Conservation (phyloP, 1,140 invertebrate species). For the Rhagoletis zephyria region DNA sequence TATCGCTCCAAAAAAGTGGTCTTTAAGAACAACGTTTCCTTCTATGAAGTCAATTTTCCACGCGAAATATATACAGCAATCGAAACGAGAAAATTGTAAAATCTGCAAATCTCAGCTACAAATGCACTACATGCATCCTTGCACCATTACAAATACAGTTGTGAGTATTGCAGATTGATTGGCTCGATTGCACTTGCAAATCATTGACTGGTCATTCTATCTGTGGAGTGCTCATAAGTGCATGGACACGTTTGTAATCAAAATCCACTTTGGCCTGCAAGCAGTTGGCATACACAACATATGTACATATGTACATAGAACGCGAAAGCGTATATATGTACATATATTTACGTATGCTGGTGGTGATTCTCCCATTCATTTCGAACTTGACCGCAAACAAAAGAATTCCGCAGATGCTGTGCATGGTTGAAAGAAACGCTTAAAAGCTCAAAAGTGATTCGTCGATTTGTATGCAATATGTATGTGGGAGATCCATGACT, state of each 20-base stretch:
- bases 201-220: background rate
- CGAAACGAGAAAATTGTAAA: background rate
- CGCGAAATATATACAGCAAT: too few species aligned
- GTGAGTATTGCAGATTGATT: constrained; percentile 32
- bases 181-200: background rate
- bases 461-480: background rate
- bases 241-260: constrained; percentile 48
- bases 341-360: background rate
- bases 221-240: constrained; percentile 22
- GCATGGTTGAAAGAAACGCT: background rate
- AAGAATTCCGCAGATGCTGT: background rate
- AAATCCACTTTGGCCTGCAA: background rate
- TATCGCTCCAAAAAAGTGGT: too few species aligned
- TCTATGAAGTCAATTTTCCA: too few species aligned
- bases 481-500: too few species aligned
- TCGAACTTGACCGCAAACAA: background rate
- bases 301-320: background rate
- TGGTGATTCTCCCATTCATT: background rate
- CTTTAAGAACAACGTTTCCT: too few species aligned
- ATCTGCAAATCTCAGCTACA: background rate
- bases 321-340: too few species aligned
- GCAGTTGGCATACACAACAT: background rate
- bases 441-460: constrained; percentile 3
- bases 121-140: constrained; percentile 33
- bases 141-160: background rate